Evolutionary conservation across 2,888 invertebrate species (phyloP).

Genomic region (Hemithea aestivaria): DNA sequence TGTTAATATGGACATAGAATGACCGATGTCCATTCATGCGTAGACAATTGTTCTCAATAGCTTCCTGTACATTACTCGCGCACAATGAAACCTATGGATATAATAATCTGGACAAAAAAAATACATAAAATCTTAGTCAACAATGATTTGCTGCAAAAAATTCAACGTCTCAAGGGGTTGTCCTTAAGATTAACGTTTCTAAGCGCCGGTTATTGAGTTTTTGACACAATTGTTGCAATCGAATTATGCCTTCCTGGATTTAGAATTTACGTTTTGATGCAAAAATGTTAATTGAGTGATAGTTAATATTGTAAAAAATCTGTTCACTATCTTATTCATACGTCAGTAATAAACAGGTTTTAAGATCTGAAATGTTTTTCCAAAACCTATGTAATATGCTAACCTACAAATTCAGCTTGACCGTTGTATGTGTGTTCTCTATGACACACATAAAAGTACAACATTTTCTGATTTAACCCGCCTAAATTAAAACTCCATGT

Average conservation of each 20-base stretch:
- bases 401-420: too few species aligned
- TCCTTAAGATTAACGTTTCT: slow-evolving; percentile 60
- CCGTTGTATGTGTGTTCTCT: too few species aligned
- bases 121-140: slow-evolving; percentile 27
- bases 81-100: slow-evolving; percentile 62
- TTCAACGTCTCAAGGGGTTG: slow-evolving; percentile 39
- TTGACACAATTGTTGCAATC: slow-evolving; percentile 39
- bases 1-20: slow-evolving; percentile 44
- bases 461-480: too few species aligned
- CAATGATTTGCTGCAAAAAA: slow-evolving; percentile 30
- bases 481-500: too few species aligned
- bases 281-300: too few species aligned
- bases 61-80: slow-evolving; percentile 61
- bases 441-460: too few species aligned
- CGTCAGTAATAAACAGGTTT: too few species aligned
- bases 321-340: too few species aligned
- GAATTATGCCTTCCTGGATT: slow-evolving; percentile 5
- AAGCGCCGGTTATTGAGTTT: slow-evolving; percentile 55
- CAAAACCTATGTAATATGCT: too few species aligned
- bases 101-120: slow-evolving; percentile 44
- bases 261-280: too few species aligned
- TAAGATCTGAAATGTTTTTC: too few species aligned
- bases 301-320: too few species aligned
- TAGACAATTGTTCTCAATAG: slow-evolving; percentile 61
- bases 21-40: slow-evolving; percentile 43